phyloP scores from a whole-genome alignment of 2,888 invertebrate genomes.

The Melipona bicolor region DNA sequence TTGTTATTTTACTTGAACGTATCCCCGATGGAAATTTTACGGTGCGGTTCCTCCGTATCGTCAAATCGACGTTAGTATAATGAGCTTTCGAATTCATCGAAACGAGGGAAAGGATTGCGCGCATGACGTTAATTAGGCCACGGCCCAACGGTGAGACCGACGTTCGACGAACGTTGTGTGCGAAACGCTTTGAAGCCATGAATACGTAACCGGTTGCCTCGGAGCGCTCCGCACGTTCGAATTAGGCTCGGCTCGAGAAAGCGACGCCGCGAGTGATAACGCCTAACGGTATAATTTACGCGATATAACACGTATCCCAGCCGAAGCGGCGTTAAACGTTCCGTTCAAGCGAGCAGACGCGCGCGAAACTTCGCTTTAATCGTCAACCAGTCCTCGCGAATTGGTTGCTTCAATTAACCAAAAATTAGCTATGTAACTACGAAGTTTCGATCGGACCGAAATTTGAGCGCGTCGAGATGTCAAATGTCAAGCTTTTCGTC shows the following conservation, averaged over 20 bases:
- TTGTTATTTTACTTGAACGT: too few relatives aligned
- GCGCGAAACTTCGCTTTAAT: constrained; percentile 18
- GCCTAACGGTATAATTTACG: constrained; percentile 68
- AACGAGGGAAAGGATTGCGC: too few relatives aligned
- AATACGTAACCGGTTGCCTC: constrained; percentile 50
- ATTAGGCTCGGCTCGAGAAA: constrained; percentile 63
- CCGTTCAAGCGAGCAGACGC: neutral
- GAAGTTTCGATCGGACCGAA: neutral
- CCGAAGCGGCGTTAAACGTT: constrained; percentile 21
- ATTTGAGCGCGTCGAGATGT: neutral
- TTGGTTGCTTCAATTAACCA: neutral
- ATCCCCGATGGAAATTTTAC: too few relatives aligned
- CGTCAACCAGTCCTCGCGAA: neutral
- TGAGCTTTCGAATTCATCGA: too few relatives aligned
- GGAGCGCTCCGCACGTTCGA: constrained; percentile 47
- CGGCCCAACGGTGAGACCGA: constrained; percentile 2
- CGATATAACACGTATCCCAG: constrained; percentile 51
- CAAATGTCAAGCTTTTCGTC: constrained; percentile 30
- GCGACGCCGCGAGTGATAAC: constrained; percentile 46
- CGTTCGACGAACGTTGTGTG: neutral
- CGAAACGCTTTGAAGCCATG: constrained; percentile 33
- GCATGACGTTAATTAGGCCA: neutral
- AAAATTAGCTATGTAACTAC: constrained; percentile 9
- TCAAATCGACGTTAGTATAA: too few relatives aligned
- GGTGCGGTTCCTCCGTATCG: too few relatives aligned